Base-by-base conservation (phyloP, 2,113 vertebrate genomes). In the Sinocyclocheilus anshuiensis region DNA sequence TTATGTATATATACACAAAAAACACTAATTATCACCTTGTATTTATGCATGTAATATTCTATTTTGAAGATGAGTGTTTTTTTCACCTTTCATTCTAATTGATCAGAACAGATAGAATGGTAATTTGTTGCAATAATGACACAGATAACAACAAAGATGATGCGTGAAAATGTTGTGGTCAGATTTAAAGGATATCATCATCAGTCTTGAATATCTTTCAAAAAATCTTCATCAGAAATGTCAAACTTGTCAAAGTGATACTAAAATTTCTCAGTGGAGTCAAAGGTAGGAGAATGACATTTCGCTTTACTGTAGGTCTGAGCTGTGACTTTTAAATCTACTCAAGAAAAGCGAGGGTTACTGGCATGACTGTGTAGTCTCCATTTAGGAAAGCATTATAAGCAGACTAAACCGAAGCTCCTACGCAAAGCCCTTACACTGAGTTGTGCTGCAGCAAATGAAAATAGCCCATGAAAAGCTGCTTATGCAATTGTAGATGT, bases 381-480 rank as follows among this genome's bases (percentile, higher is more conserved):
- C 61, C n/a, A 81, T 81, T 69, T 81, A 81, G n/a, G 61, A 50
- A 69, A 36, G 48, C 59, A 48, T 81, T 81, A 26, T 67, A 24
- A 81, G 24, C 16, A 67, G 79, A 69, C 61, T 50, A 81, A 81
- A 81, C 22, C 8, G 24, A 50, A 53, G 53, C 63, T 71, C 63
- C 80, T 82, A 53, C 80, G 11, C 45, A 29, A 71, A 82, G 42
- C 9, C 63, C 16, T 78, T 20, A 39, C 26, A 39, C 77, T n/a
- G 76, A 79, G 53, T 59, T 22, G 10, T 69, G 65, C 80, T 12
- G 59, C 61, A 7, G 78, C 78, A 63, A 45, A 59, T 45, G 78
- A 81, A 81, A 81, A 81, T 81, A 81, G 59, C 78, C 78, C 7
- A 26, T 61, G 78, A 81, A 81, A 81, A 81, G 78, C 78, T 33